Evolutionary conservation across 2,888 invertebrate species (phyloP).

Genomic region (Ectemnius cavifrons): DNA sequence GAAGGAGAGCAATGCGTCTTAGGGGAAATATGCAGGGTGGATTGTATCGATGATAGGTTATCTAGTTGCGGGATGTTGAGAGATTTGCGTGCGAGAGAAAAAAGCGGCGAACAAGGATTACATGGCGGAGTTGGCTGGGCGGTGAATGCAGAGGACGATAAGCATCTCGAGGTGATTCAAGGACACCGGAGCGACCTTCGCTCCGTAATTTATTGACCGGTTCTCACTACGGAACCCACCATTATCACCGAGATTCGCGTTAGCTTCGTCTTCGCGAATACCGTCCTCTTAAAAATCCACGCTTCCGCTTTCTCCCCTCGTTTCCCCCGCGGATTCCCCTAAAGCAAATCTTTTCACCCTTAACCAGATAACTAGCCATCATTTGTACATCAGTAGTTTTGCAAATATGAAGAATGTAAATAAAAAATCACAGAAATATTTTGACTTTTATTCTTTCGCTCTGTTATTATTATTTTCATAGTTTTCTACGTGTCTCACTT

Average conservation of each 20-base stretch:
- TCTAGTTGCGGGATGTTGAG: no score
- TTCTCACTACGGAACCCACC: conserved; percentile 23
- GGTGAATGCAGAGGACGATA: conserved; percentile 26
- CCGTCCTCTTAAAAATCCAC: neutral
- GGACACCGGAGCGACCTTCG: conserved; percentile 36
- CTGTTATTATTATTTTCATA: no score
- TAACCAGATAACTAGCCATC: no score
- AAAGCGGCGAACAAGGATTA: conserved; percentile 1
- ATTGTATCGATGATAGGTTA: neutral
- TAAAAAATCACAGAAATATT: no score
- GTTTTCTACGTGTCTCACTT: no score
- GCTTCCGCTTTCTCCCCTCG: conserved; percentile 1
- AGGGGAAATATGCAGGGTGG: conserved; percentile 3
- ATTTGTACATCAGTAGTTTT: neutral
- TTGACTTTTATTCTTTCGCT: no score
- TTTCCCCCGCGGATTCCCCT: no score
- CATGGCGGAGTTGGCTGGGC: neutral
- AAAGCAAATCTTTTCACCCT: no score
- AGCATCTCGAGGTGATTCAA: conserved; percentile 37
- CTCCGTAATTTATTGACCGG: conserved; percentile 36
- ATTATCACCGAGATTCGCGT: conserved; percentile 24
- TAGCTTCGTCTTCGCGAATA: neutral
- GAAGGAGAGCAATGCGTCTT: no score
- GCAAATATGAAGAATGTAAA: no score
- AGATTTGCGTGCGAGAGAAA: no score